These are phyloP conservation scores for Folsomia manolachei DNA, from an alignment of 2,888 invertebrate species.

Conservation along the genomic window DNA sequence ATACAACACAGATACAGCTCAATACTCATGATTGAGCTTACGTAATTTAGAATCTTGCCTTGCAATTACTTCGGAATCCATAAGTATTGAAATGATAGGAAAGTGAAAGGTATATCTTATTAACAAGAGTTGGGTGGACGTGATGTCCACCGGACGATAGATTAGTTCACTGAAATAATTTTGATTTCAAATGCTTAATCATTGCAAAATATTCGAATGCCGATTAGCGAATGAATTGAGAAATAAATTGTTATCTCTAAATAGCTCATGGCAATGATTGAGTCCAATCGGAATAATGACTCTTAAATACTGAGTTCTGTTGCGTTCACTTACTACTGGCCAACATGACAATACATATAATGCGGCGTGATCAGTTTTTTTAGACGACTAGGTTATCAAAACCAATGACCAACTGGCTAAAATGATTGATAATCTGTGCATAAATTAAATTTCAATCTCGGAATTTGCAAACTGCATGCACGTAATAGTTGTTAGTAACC, in stretches of 20 bases:
- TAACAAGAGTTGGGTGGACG: neutral
- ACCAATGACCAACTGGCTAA: neutral
- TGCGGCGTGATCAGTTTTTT: neutral
- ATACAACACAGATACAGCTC: neutral
- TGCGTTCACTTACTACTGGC: neutral
- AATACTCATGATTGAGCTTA: no score
- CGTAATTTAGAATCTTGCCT: neutral
- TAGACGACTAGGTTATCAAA: neutral
- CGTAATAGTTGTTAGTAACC: no score
- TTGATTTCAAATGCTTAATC: neutral
- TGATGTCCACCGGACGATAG: neutral
- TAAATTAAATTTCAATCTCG: neutral
- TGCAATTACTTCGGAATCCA: conserved; percentile 19
- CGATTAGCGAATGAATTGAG: neutral
- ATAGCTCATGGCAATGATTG: conserved; percentile 1
- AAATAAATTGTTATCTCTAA: conserved; percentile 5
- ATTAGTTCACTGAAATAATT: neutral
- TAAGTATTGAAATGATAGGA: conserved; percentile 12
- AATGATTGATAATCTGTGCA: neutral
- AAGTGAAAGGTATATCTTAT: neutral
- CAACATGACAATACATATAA: no score
- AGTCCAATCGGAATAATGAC: neutral
- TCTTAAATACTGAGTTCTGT: no score
- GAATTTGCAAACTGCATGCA: neutral
- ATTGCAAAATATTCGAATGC: conserved; percentile 3